These are phyloP conservation scores for Eulacestoma nigropectus DNA, from an alignment of 2,113 vertebrate genomes.

Conservation along the genomic window DNA sequence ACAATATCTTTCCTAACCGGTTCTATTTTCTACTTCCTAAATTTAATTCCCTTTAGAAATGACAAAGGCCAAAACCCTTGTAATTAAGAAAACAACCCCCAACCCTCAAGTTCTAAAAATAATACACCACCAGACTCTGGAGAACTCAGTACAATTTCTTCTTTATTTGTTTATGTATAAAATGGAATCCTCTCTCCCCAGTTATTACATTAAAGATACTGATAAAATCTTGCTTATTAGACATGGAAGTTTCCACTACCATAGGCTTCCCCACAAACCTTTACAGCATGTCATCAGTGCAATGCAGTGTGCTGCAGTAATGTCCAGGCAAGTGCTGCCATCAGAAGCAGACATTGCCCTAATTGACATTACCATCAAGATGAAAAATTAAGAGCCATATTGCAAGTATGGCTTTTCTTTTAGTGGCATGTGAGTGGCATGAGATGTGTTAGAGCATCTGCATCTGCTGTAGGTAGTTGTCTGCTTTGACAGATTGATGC, in stretches of 20 bases:
- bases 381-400: not conserved
- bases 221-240: not conserved
- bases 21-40: slow-evolving; percentile 7
- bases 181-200: not conserved
- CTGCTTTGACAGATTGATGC: not conserved
- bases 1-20: not conserved
- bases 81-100: not conserved
- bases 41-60: not conserved
- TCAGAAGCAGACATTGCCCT: not conserved
- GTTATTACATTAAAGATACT: not conserved
- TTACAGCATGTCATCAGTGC: not conserved
- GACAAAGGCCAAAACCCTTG: not conserved
- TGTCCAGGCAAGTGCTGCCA: not conserved
- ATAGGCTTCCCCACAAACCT: not conserved
- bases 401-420: not conserved
- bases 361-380: not conserved
- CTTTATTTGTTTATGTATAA: not conserved
- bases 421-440: not conserved
- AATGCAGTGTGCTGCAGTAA: not conserved
- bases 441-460: not conserved
- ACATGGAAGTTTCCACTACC: not conserved
- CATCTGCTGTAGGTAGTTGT: not conserved
- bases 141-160: not conserved
- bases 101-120: not conserved
- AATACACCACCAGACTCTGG: not conserved